These are phyloP conservation scores for Eupithecia tripunctaria DNA, from an alignment of 2,888 invertebrate species.

Conservation along the genomic window DNA sequence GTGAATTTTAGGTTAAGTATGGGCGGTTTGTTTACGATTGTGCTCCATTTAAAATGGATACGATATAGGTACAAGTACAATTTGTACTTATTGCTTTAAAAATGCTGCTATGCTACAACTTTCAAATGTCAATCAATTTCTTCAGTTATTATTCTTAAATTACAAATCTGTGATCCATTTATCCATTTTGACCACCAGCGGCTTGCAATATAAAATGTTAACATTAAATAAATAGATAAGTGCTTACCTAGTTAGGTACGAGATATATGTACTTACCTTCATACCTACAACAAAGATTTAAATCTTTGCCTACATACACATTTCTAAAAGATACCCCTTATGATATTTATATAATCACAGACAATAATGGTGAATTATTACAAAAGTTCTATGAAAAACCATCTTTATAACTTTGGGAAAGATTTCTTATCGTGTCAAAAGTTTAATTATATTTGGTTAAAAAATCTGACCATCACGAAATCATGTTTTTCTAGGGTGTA, in stretches of 20 bases:
- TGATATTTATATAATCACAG: slow-evolving; percentile 24
- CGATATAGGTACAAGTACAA: too few species aligned
- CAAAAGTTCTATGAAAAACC: slow-evolving; percentile 44
- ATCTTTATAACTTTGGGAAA: slow-evolving; percentile 27
- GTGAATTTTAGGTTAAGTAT: too few species aligned
- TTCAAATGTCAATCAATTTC: too few species aligned
- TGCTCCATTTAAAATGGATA: too few species aligned
- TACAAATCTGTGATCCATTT: too few species aligned
- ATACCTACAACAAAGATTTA: too few species aligned
- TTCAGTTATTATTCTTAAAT: too few species aligned
- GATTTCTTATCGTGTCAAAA: slow-evolving; percentile 50
- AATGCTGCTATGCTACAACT: too few species aligned
- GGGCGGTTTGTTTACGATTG: too few species aligned
- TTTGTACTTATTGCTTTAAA: background rate
- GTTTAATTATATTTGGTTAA: slow-evolving; percentile 60
- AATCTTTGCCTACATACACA: background rate
- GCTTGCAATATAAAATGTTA: background rate
- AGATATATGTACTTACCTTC: background rate
- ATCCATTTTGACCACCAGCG: background rate
- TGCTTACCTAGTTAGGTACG: background rate
- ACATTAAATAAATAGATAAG: too few species aligned
- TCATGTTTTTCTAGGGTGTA: too few species aligned
- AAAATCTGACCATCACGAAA: slow-evolving; percentile 14
- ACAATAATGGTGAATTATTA: slow-evolving; percentile 36
- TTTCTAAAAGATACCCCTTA: background rate